Base-by-base conservation (phyloP, 2,888 invertebrate species). In the Spialia ferax region DNA sequence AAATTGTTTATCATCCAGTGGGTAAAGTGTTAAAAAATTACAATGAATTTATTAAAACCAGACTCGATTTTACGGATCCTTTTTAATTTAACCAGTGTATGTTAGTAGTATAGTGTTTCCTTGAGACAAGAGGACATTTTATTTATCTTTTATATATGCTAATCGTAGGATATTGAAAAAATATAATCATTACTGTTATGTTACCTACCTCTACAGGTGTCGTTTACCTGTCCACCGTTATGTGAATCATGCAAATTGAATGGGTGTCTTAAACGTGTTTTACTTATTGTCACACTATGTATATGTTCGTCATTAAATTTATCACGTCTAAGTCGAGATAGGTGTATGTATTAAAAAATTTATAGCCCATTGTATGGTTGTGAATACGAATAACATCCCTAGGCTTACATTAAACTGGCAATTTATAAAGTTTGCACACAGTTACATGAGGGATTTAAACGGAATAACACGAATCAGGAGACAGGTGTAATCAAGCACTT, bases 1-100 rank as follows among this genome's bases (percentile, higher is more conserved):
- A 75, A 79, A 81, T 80, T 77, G 77, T 71, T 73, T 75, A 73
- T 78, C 79, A 80, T 79, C 75, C 71, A 73, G 74, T n/a, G n/a
- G n/a, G n/a, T 74, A 78, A 80, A 79, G 79, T 77, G 79, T 77
- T 77, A 76, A 69, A 77, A 65, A 77, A 78, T 81, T 78, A 74
- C 74, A 70, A 70, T 74, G 75, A 73, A 80, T 80, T 79, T 77
- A 78, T 81, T 82, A 76, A 80, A 78, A 75, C 72, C 74, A 76
- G 69, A 73, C 75, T 69, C 38, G 22, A 26, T 61, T 54, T 68
- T 71, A 68, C 70, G 64, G 62, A 20, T 48, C 56, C 50, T 48
- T 64, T 56, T 20, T 4, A 20, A 20, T 10, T 18, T 20, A 48
- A 10, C 1, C 48, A 20, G 48, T 57, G 64, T 18, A 26, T 48